These are phyloP conservation scores for Zelostemma sp. DNA, from an alignment of 1,140 invertebrate species.

Conservation along the genomic window DNA sequence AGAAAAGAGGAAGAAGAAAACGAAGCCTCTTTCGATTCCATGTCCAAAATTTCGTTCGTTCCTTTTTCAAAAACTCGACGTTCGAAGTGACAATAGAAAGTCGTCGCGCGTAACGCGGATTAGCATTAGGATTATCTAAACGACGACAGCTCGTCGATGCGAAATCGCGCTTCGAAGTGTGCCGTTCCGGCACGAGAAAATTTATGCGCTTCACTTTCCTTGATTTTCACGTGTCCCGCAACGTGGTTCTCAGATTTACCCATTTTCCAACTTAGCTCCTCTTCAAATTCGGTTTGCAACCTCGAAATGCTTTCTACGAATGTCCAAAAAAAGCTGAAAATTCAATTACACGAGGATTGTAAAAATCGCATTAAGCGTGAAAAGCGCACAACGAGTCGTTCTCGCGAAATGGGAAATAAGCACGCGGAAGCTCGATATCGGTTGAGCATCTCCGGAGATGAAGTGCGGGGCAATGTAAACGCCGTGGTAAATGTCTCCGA, in stretches of 20 bases:
- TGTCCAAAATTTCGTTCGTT: too few species aligned
- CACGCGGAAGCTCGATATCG: slow-evolving; percentile 22
- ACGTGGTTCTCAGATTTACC: slow-evolving; percentile 37
- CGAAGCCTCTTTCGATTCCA: too few species aligned
- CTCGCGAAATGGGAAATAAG: slow-evolving; percentile 24
- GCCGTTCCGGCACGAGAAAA: too few species aligned
- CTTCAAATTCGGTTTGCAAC: too few species aligned
- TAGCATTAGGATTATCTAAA: too few species aligned
- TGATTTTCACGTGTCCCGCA: slow-evolving; percentile 52
- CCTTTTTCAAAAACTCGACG: too few species aligned
- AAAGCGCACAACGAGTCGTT: not conserved
- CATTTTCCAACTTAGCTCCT: too few species aligned
- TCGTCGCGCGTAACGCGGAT: too few species aligned
- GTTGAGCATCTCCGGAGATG: slow-evolving; percentile 5
- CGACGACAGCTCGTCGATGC: too few species aligned
- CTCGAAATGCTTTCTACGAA: too few species aligned
- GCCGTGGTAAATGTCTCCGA: slow-evolving; percentile 24
- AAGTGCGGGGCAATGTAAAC: slow-evolving; percentile 26
- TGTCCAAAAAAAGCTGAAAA: not conserved
- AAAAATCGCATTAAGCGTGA: not conserved
- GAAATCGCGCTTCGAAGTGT: too few species aligned
- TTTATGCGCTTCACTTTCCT: slow-evolving; percentile 31
- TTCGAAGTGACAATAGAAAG: too few species aligned
- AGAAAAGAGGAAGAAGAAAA: slow-evolving; percentile 45
- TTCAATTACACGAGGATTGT: not conserved